Evolutionary conservation across 2,797 vertebrate species (phyloP).

Genomic region (Melanotaenia boesemani): DNA sequence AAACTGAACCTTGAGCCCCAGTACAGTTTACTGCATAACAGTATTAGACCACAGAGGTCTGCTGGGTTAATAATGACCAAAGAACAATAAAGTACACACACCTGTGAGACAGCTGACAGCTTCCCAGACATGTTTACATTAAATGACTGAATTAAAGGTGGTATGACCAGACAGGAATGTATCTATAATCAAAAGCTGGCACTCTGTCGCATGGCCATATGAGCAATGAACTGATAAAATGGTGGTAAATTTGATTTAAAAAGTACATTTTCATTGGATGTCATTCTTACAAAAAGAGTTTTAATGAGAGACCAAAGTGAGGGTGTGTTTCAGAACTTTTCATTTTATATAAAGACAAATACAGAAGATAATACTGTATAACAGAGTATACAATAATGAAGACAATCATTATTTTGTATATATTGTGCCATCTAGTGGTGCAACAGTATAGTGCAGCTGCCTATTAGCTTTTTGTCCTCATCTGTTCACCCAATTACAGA

Average conservation of each 20-base stretch:
- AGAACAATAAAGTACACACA: not conserved
- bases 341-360: too few relatives aligned
- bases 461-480: not conserved
- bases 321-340: not conserved
- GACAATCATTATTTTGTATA: not conserved
- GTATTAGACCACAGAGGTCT: conserved; percentile 44
- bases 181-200: not conserved
- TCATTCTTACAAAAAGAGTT: not conserved
- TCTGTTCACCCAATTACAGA: not conserved
- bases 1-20: conserved; percentile 40
- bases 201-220: not conserved
- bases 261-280: not conserved
- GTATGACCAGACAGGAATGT: not conserved
- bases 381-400: not conserved
- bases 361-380: not conserved
- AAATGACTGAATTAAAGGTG: not conserved
- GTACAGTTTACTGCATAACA: conserved; percentile 38
- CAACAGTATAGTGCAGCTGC: conserved; percentile 18
- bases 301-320: not conserved
- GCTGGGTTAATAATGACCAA: conserved; percentile 34
- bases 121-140: conserved; percentile 1
- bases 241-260: not conserved
- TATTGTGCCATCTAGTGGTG: conserved; percentile 51
- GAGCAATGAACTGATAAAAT: conserved; percentile 7
- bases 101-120: not conserved